Conservation (phyloP, 1,140 invertebrate genomes). For the Oncopeltus fasciatus region DNA sequence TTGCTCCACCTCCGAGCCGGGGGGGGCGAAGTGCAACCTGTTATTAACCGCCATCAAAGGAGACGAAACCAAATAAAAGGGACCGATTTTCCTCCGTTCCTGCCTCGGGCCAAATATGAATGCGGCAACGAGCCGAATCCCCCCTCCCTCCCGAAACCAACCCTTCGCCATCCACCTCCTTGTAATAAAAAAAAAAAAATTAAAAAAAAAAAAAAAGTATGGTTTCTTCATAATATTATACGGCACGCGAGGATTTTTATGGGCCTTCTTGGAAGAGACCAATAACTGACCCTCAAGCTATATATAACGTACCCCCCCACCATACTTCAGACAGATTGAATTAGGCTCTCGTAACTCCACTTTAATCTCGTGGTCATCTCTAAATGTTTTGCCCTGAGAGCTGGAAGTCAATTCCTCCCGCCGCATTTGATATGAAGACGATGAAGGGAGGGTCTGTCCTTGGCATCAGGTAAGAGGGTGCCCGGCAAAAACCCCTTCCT, state of each 20-base stretch:
- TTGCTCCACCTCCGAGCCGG: too few relatives aligned
- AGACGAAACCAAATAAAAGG: slow-evolving; percentile 8
- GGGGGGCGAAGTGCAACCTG: too few relatives aligned
- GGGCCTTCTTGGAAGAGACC: slow-evolving; percentile 14
- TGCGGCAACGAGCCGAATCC: neutral
- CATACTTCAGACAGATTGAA: slow-evolving; percentile 15
- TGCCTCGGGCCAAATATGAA: neutral
- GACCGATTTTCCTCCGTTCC: neutral
- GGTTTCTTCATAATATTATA: slow-evolving; percentile 20
- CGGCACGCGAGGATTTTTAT: slow-evolving; percentile 18
- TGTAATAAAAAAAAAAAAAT: too few relatives aligned
- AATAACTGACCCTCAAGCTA: slow-evolving; percentile 1
- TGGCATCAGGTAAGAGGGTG: neutral
- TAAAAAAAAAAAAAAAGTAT: slow-evolving; percentile 19
- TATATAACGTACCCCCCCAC: slow-evolving; percentile 10
- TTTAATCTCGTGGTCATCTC: neutral
- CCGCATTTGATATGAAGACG: neutral
- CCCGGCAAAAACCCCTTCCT: neutral
- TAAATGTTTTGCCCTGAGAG: neutral
- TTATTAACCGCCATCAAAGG: slow-evolving; percentile 7
- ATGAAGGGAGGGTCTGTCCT: neutral
- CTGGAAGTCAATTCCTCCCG: neutral
- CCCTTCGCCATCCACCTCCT: neutral
- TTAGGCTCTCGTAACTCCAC: neutral
- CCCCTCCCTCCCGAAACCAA: neutral